Base-by-base conservation (phyloP, 2,113 vertebrate genomes). In the Scophthalmus maximus region DNA sequence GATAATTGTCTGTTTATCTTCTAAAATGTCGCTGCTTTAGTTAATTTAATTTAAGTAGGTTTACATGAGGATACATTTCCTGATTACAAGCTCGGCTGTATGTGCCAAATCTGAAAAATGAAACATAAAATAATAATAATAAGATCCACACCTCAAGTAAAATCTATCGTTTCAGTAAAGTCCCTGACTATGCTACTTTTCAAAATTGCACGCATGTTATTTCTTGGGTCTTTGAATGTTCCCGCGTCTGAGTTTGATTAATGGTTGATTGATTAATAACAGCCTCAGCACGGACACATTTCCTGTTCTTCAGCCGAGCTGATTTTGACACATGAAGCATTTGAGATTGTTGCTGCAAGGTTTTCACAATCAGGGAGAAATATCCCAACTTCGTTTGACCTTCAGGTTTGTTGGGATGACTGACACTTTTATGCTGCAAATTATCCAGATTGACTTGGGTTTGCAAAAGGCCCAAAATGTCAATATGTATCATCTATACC, bases 401-500 rank as follows among this genome's bases (percentile, higher is more conserved):
- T 70, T 80, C 64, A 22, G 20, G n/a, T n/a, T n/a, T n/a, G n/a
- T n/a, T n/a, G n/a, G n/a, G n/a, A 57, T 66, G 61, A 61, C 32
- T 77, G 84, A 72, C 77, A 75, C 40, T 74, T 46, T 46, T 46
- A 46, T n/a, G 42, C 42, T n/a, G 14, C 42, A 46, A 46, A 46
- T 20, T 6, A 46, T 46, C 18, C 12, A 46, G n/a, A 46, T 46
- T 7, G 42, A 46, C 42, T 46, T 8, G 18, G 42, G 18, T 46
- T 20, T n/a, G 42, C n/a, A 49, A 86, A 81, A 75, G 73, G 76
- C 42, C 80, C 71, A 23, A 23, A 47, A 63, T 83, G 81, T 68
- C 80, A 75, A 75, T 68, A 17, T 36, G 14, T 17, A 64, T 71
- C 68, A 58, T n/a, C 22, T 14, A n/a, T n/a, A 15, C n/a, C 22